Conservation (phyloP, 2,113 vertebrate species). For the Corvus moneduloides region DNA sequence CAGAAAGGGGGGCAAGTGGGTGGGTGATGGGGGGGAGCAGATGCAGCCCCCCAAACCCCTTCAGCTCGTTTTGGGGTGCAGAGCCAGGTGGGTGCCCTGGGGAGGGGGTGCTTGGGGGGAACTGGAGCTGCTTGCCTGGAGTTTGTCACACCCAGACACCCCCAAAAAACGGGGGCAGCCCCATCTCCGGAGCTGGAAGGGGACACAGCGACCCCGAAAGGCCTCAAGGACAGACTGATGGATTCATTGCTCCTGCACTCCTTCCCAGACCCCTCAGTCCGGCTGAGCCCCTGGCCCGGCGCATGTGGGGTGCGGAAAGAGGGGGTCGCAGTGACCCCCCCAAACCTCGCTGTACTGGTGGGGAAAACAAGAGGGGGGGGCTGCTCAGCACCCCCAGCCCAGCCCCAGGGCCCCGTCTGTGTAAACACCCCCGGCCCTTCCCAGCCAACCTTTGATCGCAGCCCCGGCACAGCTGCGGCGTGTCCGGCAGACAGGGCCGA, state of each 20-base stretch:
- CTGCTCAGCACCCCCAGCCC: neutral
- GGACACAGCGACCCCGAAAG: neutral
- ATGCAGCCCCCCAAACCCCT: neutral
- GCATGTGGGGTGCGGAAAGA: fast-evolving
- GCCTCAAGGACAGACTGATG: neutral
- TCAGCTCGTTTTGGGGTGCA: fast-evolving
- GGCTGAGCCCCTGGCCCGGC: neutral
- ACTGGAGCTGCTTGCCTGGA: fast-evolving
- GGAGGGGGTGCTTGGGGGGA: fast-evolving
- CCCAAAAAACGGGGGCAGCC: neutral
- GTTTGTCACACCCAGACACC: neutral
- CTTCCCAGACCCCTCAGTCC: neutral
- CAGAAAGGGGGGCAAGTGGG: neutral
- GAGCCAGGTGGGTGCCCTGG: no score
- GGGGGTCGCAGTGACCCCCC: neutral
- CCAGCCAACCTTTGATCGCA: neutral
- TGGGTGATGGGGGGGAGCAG: neutral
- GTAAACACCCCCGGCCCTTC: neutral
- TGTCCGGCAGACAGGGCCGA: neutral
- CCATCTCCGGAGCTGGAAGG: neutral
- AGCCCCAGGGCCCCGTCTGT: neutral
- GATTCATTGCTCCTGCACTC: fast-evolving
- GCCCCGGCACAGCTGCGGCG: neutral
- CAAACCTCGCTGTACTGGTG: fast-evolving
- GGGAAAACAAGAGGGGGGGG: neutral